Conservation (phyloP, 2,797 vertebrate species). For the Lacerta agilis region DNA sequence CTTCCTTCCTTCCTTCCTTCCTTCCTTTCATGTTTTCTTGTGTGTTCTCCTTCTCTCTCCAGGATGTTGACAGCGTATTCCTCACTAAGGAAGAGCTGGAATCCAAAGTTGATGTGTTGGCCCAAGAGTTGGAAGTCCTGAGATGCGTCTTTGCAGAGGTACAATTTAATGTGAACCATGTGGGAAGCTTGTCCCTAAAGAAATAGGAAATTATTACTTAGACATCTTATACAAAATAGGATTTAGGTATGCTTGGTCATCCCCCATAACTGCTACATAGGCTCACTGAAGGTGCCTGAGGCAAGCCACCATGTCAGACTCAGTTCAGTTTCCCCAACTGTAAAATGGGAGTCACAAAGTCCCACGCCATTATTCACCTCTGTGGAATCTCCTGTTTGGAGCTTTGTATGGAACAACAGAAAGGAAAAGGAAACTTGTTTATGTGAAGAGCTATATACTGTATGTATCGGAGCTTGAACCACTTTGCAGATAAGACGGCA, state of each 20-base stretch:
- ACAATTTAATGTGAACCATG: neutral
- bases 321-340: neutral
- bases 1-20: too few species aligned
- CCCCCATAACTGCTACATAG: neutral
- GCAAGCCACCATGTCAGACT: neutral
- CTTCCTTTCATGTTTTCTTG: neutral
- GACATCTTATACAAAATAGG: neutral
- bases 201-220: neutral
- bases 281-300: neutral
- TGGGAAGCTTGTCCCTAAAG: neutral
- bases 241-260: neutral
- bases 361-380: too few species aligned
- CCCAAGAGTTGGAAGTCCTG: slow-evolving; percentile 18
- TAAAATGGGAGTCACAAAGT: too few species aligned
- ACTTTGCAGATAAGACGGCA: neutral
- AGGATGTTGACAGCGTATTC: slow-evolving; percentile 18
- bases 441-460: neutral
- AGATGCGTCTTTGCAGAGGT: slow-evolving; percentile 32
- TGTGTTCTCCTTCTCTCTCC: neutral
- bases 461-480: neutral
- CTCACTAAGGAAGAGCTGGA: slow-evolving; percentile 8
- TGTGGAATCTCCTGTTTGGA: neutral
- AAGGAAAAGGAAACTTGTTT: neutral
- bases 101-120: neutral
- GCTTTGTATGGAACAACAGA: too few species aligned